Percentiles rank a stretch among this genome's conserved stretches.
These are phyloP conservation scores for Leptinotarsa haldemani DNA, from an alignment of 2,888 invertebrate species.

Conservation along the genomic window DNA sequence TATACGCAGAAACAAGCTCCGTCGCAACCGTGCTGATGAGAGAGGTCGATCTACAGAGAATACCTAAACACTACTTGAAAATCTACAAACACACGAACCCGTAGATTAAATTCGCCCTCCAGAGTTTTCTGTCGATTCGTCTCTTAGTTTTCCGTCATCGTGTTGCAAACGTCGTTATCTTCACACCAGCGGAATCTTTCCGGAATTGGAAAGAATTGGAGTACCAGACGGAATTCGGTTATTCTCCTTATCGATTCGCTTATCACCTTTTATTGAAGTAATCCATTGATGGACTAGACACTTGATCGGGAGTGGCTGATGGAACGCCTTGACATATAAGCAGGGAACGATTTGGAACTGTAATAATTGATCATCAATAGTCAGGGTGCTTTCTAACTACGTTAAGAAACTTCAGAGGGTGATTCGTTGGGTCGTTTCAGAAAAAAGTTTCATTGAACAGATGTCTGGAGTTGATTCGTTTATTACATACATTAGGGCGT, in stretches of 20 bases:
- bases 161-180: slow-evolving; percentile 66
- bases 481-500: too few species aligned
- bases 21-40: slow-evolving; percentile 59
- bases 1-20: slow-evolving; percentile 59
- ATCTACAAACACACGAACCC: slow-evolving; percentile 64
- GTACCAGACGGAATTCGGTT: slow-evolving; percentile 46
- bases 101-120: slow-evolving; percentile 65
- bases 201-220: slow-evolving; percentile 59
- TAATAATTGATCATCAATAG: too few species aligned
- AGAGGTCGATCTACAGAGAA: slow-evolving; percentile 62
- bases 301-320: background rate
- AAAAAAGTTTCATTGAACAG: too few species aligned
- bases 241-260: slow-evolving; percentile 45
- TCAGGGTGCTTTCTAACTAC: too few species aligned
- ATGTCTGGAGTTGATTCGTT: too few species aligned
- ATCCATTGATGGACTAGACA: slow-evolving; percentile 25
- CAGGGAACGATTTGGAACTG: too few species aligned
- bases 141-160: slow-evolving; percentile 64
- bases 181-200: slow-evolving; percentile 62
- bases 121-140: slow-evolving; percentile 65
- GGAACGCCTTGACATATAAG: background rate
- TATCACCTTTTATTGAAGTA: slow-evolving; percentile 48
- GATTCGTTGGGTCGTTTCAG: too few species aligned
- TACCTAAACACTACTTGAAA: slow-evolving; percentile 67
- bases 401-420: too few species aligned